Evolutionary conservation across 2,797 vertebrate genomes (phyloP).

Genomic region (Phoeniculus purpureus): DNA sequence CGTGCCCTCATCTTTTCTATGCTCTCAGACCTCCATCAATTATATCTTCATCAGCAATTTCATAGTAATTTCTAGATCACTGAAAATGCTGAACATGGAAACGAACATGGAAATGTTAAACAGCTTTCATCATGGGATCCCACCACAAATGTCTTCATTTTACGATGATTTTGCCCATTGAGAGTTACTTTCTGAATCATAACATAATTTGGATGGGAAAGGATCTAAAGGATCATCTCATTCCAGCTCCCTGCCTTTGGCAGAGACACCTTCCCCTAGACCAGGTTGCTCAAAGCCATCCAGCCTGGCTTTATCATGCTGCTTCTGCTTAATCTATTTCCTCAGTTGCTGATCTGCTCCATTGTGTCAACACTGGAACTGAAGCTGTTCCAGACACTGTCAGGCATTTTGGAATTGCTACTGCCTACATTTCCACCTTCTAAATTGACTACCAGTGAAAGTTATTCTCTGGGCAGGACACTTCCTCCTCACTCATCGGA

Average conservation of each 20-base stretch:
- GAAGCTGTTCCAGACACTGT: not conserved
- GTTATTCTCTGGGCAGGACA: slow-evolving; percentile 18
- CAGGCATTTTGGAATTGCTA: not conserved
- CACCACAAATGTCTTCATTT: not conserved
- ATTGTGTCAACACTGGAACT: not conserved
- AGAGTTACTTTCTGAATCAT: not conserved
- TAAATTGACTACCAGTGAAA: not conserved
- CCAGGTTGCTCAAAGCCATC: not conserved
- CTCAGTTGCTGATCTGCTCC: not conserved
- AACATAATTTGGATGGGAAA: not conserved
- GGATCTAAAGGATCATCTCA: not conserved
- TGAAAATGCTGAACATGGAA: not conserved
- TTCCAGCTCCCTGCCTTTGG: not conserved
- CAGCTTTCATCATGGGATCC: not conserved
- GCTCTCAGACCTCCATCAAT: not conserved
- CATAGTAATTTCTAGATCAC: not conserved
- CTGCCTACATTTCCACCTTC: not conserved
- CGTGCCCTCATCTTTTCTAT: not conserved
- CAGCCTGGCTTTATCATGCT: not conserved
- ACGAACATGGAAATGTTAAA: not conserved
- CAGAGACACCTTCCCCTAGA: not conserved
- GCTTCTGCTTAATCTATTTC: not conserved
- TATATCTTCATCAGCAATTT: not conserved
- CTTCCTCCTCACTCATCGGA: slow-evolving; percentile 9
- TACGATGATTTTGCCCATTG: not conserved